Evolutionary conservation across 2,113 vertebrate genomes (phyloP), one percentile per base, ranked within the genome.

Genomic region (Strix uralensis): DNA sequence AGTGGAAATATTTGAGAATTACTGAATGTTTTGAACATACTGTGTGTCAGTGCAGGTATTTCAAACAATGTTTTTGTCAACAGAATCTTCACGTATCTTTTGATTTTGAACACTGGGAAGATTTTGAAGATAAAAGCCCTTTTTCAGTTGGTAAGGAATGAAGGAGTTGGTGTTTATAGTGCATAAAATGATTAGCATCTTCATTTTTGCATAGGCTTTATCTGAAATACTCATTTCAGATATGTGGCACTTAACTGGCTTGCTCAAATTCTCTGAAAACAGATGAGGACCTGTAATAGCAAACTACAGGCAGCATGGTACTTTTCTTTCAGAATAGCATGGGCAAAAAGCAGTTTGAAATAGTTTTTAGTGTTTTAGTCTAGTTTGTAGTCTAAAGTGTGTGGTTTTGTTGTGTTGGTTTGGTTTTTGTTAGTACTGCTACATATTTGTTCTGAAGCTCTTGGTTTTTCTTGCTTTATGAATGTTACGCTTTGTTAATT

Each of bases 91-190:
- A 96, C 0, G 98, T 98, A 83, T 96, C 97, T 54, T 96, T 98
- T 46, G 98, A 98, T 85, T 98, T 98, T 78, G 98, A 98, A 73
- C 97, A 96, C 63, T 98, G 97, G 96, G 96, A 98, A 73, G 98
- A 98, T 19, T 63, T 71, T 74, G 98, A 98, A 77, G 97, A 98
- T 70, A 95, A 91, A 18, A 70, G 32, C 30, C 93, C 71, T 44
- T 96, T 98, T 77, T 52, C 75, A 65, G 51, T 55, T 58, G 97
- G 98, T 98, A 94, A 98, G 98, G 46, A 15, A 49, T 36, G 13
- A 69, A 36, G 1, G 1, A 74, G 6, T 81, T 5, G 4, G 11
- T 47, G 19, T 67, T 88, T 34, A n/a, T 67, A 29, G 36, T 22
- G 51, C 13, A 18, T 61, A 5, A 51, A 74, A 42, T 32, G 0